A percentile compares a stretch with the other conserved stretches of the same genome.
Conservation (phyloP, 2,888 invertebrate species). For the Heliconius sara region DNA sequence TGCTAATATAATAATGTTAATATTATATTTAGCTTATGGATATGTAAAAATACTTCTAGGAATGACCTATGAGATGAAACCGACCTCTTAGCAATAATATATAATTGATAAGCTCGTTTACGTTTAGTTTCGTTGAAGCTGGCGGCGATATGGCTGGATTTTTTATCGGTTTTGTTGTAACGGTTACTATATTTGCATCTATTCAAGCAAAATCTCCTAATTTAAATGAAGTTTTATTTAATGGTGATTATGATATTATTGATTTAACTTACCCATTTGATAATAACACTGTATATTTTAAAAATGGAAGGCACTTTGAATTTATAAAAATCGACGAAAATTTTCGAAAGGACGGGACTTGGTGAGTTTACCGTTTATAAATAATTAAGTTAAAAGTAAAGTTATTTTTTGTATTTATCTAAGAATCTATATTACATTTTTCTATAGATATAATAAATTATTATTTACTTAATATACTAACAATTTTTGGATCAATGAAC, state of each 20-base stretch:
- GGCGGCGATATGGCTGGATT: slow-evolving; percentile 51
- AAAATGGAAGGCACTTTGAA: slow-evolving; percentile 55
- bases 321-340: slow-evolving; percentile 59
- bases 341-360: slow-evolving; percentile 53
- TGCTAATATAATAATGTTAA: no score
- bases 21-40: no score
- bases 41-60: background rate
- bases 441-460: no score
- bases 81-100: background rate
- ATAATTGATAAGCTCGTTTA: background rate
- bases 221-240: slow-evolving; percentile 60
- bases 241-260: slow-evolving; percentile 64
- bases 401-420: no score
- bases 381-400: no score
- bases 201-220: slow-evolving; percentile 38
- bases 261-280: slow-evolving; percentile 67
- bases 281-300: slow-evolving; percentile 64
- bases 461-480: no score
- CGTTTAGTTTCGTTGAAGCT: background rate
- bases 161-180: slow-evolving; percentile 39
- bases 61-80: background rate
- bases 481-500: background rate
- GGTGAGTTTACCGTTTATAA: slow-evolving; percentile 54
- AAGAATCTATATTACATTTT: no score
- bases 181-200: slow-evolving; percentile 30